Evolutionary conservation across 2,888 invertebrate species (phyloP).

Genomic region (Neoscelio sp.): DNA sequence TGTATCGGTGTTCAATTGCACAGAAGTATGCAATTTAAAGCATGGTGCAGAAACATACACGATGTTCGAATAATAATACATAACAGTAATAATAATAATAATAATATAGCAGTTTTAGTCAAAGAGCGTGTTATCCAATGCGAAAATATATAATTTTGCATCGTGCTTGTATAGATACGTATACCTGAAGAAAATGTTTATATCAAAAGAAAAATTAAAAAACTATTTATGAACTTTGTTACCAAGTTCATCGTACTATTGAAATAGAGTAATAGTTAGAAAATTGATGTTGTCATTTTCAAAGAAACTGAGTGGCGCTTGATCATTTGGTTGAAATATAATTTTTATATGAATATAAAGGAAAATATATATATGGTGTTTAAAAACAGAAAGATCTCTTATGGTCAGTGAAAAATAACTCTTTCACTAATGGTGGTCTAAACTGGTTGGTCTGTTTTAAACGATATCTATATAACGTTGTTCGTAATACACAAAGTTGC

Average conservation of each 20-base stretch:
- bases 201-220: neutral
- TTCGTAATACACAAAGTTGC: neutral
- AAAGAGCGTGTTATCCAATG: conserved; percentile 9
- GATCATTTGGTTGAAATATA: conserved; percentile 9
- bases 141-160: conserved; percentile 28
- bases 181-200: conserved; percentile 4
- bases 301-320: neutral
- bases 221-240: conserved; percentile 10
- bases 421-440: too few species aligned
- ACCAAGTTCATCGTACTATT: conserved; percentile 13
- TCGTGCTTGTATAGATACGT: conserved; percentile 14
- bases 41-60: neutral
- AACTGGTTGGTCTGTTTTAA: neutral
- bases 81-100: conserved; percentile 2
- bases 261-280: conserved; percentile 12
- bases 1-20: conserved; percentile 6
- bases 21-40: neutral
- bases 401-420: neutral
- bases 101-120: conserved; percentile 5
- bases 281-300: conserved; percentile 13
- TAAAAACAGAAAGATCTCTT: neutral
- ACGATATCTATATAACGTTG: neutral
- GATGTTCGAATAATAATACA: neutral
- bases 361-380: neutral
- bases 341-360: conserved; percentile 20